Base-by-base conservation (phyloP, 53 echinoderm and acorn worm species). In the Patiria pectinifera region DNA sequence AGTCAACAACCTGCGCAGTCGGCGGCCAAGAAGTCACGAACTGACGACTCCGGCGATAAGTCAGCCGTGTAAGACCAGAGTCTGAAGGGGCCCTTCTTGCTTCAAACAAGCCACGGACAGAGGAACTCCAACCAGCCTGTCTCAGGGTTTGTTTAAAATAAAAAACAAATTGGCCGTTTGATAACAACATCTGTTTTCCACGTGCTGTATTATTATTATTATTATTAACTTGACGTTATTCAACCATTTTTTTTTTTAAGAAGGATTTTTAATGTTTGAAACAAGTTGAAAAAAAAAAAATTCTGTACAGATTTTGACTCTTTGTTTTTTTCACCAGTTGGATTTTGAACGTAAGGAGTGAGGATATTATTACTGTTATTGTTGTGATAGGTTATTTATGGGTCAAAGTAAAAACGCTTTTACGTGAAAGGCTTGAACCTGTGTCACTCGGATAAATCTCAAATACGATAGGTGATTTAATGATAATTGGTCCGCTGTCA, bases 281-380 rank as follows among this genome's bases (percentile, higher is more conserved):
- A 77, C 14, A 77, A 76, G 76, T 82, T 24, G 59, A 35, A 15
- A 23, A 45, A 63, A 63, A 53, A 10, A 75, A 46, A 75, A 10
- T 74, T 88, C 77, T 78, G 88, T 88, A 88, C 88, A 88, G 88
- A 77, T 88, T 88, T 88, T 88, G 88, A 78, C 44, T 76, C 25
- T 88, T 35, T 35, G 35, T 35, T 77, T 78, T 78, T 45, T 78
- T 25, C 48, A n/a, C 48, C 71, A 45, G 45, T 85, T 86, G 18
- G 62, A 21, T 71, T 87, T 87, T 76, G 14, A 22, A 48, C 19
- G 82, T n/a, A 82, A 59, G 75, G 25, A 21, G 21, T 48, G 48
- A 46, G 24, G 14, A 79, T 9, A 79, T 35, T 35, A 35, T 78
- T 74, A 24, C 24, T 76, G 76, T 43, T 47, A 24, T 46, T 45